phyloP scores from a whole-genome alignment of 2,113 vertebrate genomes.

The Maccullochella peelii region DNA sequence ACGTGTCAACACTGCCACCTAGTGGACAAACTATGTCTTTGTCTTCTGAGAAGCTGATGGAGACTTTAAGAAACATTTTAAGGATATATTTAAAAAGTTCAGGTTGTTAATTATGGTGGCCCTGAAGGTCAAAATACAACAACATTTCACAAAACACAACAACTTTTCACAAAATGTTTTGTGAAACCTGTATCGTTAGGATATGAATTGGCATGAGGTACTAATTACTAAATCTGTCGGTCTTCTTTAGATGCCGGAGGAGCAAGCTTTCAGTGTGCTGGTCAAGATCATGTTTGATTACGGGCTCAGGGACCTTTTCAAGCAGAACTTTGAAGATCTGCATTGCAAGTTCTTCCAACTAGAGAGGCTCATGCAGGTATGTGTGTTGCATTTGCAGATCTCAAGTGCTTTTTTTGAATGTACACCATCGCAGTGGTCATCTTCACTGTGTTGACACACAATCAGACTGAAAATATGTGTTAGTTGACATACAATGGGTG shows the following conservation, averaged over 20 bases:
- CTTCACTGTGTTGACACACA: background rate
- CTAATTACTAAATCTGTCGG: slow-evolving; percentile 24
- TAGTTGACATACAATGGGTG: background rate
- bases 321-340: slow-evolving; percentile 99
- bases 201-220: background rate
- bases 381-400: slow-evolving; percentile 22
- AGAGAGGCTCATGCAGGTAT: slow-evolving; percentile 98
- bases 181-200: background rate
- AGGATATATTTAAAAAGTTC: background rate
- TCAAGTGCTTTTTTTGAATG: background rate
- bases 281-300: slow-evolving; percentile 99
- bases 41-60: background rate
- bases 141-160: too few relatives aligned
- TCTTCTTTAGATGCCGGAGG: slow-evolving; percentile 94
- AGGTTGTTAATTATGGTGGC: background rate
- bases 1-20: slow-evolving; percentile 52
- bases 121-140: too few relatives aligned
- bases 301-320: slow-evolving; percentile 99
- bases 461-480: too few relatives aligned
- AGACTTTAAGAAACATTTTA: too few relatives aligned
- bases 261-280: slow-evolving; percentile 98
- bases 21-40: slow-evolving; percentile 41
- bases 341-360: slow-evolving; percentile 99
- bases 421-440: background rate
- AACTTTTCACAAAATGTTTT: too few relatives aligned